Base-by-base conservation (phyloP, 2,797 vertebrate species). In the Chelonia mydas region DNA sequence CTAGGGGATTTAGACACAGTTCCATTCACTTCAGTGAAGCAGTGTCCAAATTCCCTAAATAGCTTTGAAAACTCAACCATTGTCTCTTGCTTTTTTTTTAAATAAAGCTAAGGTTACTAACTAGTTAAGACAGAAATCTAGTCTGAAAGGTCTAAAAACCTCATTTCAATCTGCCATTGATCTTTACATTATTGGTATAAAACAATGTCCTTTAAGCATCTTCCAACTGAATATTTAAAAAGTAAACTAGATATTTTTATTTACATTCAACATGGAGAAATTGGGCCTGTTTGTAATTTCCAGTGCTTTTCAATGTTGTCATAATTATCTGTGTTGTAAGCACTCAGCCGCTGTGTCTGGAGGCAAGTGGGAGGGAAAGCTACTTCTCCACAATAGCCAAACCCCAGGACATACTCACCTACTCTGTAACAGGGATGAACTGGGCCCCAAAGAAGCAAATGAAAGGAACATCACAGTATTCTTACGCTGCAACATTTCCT, bases 141-240 rank as follows among this genome's bases (percentile, higher is more conserved):
- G 41, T 27, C 72, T 27, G 23, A 27, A 27, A 74, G 72, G 11
- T 13, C 25, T 45, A 27, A 4, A 82, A 86, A 37, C 23, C 81
- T 12, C 28, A 41, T 68, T 89, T 59, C 0, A 0, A 82, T 5
- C 7, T 0, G 0, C 8, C 11, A 25, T 3, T 47, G 5, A n/a
- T 49, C 55, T 49, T 65, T 49, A 61, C 50, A 53, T 49, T 74
- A 6, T 1, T 89, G 23, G 12, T 84, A 28, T 61, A 72, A 86
- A 92, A 81, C 2, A 15, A 1, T 15, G 33, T 59, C 65, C 25
- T 86, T 82, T 74, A 81, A 84, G 41, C n/a, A 49, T 11, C 65
- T 28, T 53, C 33, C 37, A 92, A 79, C 59, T 7, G 4, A 55
- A 55, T 81, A 96, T 90, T 95, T 81, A 16, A 28, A 86, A 88